phyloP scores from a whole-genome alignment of 2,888 invertebrate genomes.

The Dione juno region DNA sequence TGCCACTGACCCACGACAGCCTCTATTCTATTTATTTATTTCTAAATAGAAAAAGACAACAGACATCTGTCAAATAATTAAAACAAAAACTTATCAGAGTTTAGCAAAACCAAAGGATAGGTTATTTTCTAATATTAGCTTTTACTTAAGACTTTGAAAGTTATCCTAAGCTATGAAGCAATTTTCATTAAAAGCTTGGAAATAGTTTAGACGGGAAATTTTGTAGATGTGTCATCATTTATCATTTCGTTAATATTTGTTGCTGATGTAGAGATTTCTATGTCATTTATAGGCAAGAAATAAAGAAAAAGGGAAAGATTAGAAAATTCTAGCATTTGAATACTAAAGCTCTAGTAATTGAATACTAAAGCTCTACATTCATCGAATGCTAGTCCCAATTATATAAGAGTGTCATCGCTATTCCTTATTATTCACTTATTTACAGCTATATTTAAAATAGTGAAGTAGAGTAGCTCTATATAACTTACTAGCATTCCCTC shows the following conservation, averaged over 20 bases:
- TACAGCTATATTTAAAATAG: too few relatives aligned
- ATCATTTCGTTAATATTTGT: neutral
- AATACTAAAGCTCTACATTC: too few relatives aligned
- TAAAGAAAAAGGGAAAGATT: too few relatives aligned
- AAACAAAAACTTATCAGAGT: constrained; percentile 12
- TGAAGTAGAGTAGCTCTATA: too few relatives aligned
- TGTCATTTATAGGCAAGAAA: too few relatives aligned
- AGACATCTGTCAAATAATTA: neutral
- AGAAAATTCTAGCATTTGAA: too few relatives aligned
- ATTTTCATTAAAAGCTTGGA: constrained; percentile 7
- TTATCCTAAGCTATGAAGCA: neutral
- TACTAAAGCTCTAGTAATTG: too few relatives aligned
- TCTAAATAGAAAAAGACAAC: neutral
- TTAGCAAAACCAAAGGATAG: neutral
- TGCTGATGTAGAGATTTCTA: too few relatives aligned
- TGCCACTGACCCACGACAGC: neutral
- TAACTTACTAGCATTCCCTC: too few relatives aligned
- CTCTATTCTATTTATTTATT: neutral
- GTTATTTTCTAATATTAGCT: constrained; percentile 16
- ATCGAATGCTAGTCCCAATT: too few relatives aligned
- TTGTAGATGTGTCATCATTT: neutral
- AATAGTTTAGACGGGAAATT: neutral
- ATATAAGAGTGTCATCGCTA: too few relatives aligned
- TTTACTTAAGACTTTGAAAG: constrained; percentile 5
- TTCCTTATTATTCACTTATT: too few relatives aligned